Evolutionary conservation across 2,113 vertebrate genomes (phyloP), one percentile per base, ranked within the genome.

Genomic region (Chunga burmeisteri): DNA sequence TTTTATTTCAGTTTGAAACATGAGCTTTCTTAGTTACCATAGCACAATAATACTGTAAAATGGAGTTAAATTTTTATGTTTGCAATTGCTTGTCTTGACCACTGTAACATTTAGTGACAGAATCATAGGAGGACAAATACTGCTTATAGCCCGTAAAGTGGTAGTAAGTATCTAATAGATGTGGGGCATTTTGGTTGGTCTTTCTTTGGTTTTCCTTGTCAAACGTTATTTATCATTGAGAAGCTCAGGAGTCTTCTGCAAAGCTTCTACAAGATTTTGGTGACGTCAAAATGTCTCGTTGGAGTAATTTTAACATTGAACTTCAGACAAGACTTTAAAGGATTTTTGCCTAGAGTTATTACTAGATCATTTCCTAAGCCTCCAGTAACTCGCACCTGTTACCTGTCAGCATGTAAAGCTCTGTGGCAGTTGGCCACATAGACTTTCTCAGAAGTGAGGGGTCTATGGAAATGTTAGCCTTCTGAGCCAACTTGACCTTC

Each of bases 371-470:
- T 73, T 80, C 80, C 65, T 30, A 26, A 71, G 42, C 47, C 34
- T 74, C 2, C 27, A 66, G 23, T 34, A 34, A 10, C n/a, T 81
- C 0, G 0, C 59, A 5, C 36, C 46, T 78, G 29, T 88, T 58
- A 29, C 9, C 44, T 62, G 7, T 49, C 20, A 29, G 42, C 38
- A 47, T 10, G 53, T 16, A 36, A 40, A 81, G 30, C 58, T 77
- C 62, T 7, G 21, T 85, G 55, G 61, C 86, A 53, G 11, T 26
- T 49, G 46, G n/a, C 67, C 72, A 38, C 13, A 2, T 4, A 30
- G 36, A 22, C 32, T 56, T 49, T 36, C 46, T 58, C 9, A 25
- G 59, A 25, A 80, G 32, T 27, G 38, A 38, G 59, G 30, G 27
- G n/a, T 10, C 21, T 62, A 3, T 20, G 42, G 61, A 90, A 73